Conservation (phyloP, 1,140 invertebrate genomes). For the Psilanteris sp. region DNA sequence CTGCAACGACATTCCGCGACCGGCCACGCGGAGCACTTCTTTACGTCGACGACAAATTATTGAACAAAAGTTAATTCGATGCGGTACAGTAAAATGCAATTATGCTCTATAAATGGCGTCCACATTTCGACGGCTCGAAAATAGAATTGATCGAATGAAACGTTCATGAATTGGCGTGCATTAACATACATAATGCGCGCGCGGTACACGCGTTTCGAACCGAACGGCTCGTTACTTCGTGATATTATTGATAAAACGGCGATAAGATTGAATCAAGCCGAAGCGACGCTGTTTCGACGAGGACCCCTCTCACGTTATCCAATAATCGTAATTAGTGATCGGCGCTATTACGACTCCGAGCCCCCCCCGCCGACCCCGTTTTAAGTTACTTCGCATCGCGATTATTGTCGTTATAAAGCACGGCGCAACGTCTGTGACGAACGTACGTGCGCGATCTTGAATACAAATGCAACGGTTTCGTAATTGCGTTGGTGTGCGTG, state of each 20-base stretch:
- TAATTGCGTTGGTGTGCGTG: slow-evolving; percentile 23
- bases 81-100: slow-evolving; percentile 9
- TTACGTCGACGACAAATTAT: neutral
- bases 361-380: slow-evolving; percentile 48
- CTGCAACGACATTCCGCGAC: too few relatives aligned
- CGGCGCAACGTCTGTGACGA: slow-evolving; percentile 20
- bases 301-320: slow-evolving; percentile 66
- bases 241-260: slow-evolving; percentile 41
- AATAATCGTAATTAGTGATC: slow-evolving; percentile 75
- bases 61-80: slow-evolving; percentile 4
- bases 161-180: slow-evolving; percentile 32
- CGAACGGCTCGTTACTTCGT: slow-evolving; percentile 35
- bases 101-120: slow-evolving; percentile 13
- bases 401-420: slow-evolving; percentile 47
- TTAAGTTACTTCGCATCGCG: slow-evolving; percentile 28
- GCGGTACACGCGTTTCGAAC: slow-evolving; percentile 13
- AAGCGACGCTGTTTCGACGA: too few relatives aligned
- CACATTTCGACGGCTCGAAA: slow-evolving; percentile 27
- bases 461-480: slow-evolving; percentile 47
- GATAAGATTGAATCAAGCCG: slow-evolving; percentile 31
- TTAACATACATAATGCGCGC: slow-evolving; percentile 37
- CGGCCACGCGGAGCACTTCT: neutral
- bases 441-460: slow-evolving; percentile 22
- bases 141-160: slow-evolving; percentile 42
- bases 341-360: slow-evolving; percentile 66